A percentile compares a stretch with the other conserved stretches of the same genome.
phyloP scores from a whole-genome alignment of 2,113 vertebrate genomes.

The Perca schrenkii region DNA sequence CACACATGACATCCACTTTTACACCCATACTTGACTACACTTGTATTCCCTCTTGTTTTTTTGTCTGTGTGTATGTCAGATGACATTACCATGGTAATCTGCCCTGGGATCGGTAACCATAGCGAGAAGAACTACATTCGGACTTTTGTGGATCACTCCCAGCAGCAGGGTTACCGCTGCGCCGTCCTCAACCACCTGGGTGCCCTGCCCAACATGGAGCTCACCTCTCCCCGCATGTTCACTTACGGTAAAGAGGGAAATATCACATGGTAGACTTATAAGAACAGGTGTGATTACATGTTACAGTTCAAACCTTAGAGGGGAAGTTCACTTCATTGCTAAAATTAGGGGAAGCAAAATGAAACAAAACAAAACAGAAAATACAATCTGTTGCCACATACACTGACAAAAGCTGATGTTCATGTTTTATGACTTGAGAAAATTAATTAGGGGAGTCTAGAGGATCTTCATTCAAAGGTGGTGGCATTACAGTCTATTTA shows the following conservation, averaged over 20 bases:
- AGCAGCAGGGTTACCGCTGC: slow-evolving; percentile 94
- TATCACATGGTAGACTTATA: neutral
- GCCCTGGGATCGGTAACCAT: slow-evolving; percentile 97
- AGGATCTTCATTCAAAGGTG: too few relatives aligned
- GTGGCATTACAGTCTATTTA: too few relatives aligned
- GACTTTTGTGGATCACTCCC: slow-evolving; percentile 96
- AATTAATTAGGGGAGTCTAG: too few relatives aligned
- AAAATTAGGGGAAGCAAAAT: neutral
- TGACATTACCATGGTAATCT: slow-evolving; percentile 97
- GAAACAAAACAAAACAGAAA: neutral
- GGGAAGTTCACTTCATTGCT: neutral
- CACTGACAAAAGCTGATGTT: too few relatives aligned
- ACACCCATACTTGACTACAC: slow-evolving; percentile 38
- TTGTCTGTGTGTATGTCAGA: slow-evolving; percentile 79
- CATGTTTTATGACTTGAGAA: too few relatives aligned
- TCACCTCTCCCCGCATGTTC: slow-evolving; percentile 98
- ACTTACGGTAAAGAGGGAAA: slow-evolving; percentile 88
- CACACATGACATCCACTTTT: neutral
- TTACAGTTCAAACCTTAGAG: neutral
- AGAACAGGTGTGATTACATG: neutral
- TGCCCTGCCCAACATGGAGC: slow-evolving; percentile 92
- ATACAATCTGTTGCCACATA: too few relatives aligned
- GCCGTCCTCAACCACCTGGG: slow-evolving; percentile 96
- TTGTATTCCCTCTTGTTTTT: slow-evolving; percentile 28
- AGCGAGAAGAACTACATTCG: slow-evolving; percentile 98